Percentiles rank a stretch among this genome's conserved stretches.
phyloP scores from a whole-genome alignment of 2,797 vertebrate genomes.

The Macropus fuliginosus region DNA sequence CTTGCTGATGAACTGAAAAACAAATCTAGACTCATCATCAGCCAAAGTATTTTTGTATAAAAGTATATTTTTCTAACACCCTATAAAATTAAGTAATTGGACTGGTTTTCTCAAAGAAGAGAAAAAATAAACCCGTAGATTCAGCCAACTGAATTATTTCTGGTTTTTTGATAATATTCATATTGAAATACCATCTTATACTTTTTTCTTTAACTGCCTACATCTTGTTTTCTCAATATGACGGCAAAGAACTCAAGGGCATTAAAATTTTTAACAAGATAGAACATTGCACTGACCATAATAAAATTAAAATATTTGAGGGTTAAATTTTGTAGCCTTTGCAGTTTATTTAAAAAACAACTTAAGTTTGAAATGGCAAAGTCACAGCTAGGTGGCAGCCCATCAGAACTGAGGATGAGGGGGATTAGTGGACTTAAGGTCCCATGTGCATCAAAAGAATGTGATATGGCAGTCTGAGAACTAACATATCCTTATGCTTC shows the following conservation, averaged over 20 bases:
- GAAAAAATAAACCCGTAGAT: conserved; percentile 27
- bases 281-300: neutral
- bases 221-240: neutral
- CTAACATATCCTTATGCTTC: neutral
- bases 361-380: neutral
- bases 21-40: conserved; percentile 61
- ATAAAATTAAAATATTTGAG: neutral
- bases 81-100: conserved; percentile 58
- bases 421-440: neutral
- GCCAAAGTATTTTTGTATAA: conserved; percentile 55
- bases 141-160: neutral
- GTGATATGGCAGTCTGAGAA: neutral
- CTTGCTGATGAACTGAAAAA: conserved; percentile 68
- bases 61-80: conserved; percentile 39
- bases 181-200: neutral
- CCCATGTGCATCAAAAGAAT: neutral
- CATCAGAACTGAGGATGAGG: neutral
- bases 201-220: neutral
- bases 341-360: neutral
- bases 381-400: neutral
- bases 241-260: neutral
- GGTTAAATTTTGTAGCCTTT: neutral
- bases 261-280: neutral
- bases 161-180: neutral
- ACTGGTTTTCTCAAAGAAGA: conserved; percentile 51